Conservation (phyloP, 2,888 invertebrate species). For the Octonoba sinensis region DNA sequence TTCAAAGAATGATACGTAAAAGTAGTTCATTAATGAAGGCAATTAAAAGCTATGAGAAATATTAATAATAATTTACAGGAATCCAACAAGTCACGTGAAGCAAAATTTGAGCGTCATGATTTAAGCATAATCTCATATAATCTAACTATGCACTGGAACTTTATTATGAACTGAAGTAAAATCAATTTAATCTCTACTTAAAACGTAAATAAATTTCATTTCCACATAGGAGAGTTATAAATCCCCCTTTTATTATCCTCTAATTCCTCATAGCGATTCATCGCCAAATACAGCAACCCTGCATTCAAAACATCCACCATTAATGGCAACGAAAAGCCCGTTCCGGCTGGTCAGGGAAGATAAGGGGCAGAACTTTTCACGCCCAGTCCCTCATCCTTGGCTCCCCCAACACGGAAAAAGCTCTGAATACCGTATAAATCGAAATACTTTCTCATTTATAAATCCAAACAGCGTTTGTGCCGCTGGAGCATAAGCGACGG, state of each 20-base stretch:
- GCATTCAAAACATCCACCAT: constrained; percentile 33
- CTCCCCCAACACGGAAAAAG: no score
- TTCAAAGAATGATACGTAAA: background rate
- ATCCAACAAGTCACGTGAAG: no score
- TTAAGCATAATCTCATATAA: no score
- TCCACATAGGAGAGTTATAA: no score
- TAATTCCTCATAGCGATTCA: constrained; percentile 7
- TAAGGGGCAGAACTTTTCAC: constrained; percentile 52
- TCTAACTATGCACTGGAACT: no score
- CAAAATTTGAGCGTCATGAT: no score
- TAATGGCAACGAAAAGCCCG: constrained; percentile 52
- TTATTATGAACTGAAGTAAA: no score
- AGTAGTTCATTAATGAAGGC: background rate
- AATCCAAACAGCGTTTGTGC: constrained; percentile 18
- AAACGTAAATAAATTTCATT: no score
- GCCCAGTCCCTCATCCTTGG: constrained; percentile 21
- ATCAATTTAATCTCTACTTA: no score
- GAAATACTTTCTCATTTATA: constrained; percentile 51
- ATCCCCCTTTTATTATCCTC: no score
- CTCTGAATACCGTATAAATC: constrained; percentile 44
- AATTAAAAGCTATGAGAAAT: no score
- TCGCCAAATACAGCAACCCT: constrained; percentile 25
- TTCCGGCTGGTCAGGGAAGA: constrained; percentile 59
- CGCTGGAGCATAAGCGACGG: constrained; percentile 2
- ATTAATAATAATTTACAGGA: no score